Evolutionary conservation across 2,888 invertebrate species (phyloP).

Genomic region (Tenthredo livida): DNA sequence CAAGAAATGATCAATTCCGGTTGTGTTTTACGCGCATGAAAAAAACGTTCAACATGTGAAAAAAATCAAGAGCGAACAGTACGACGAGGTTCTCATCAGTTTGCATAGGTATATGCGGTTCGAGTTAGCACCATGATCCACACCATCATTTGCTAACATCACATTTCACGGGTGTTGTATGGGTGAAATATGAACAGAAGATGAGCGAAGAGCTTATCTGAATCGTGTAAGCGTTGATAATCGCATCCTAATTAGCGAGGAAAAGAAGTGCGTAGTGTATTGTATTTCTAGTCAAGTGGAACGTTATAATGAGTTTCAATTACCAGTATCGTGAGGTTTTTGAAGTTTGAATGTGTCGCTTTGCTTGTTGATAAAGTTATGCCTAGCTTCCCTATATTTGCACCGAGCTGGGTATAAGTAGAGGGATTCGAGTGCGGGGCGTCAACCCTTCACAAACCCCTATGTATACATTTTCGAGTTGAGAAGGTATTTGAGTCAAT

Average conservation of each 20-base stretch:
- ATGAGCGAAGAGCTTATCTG: not conserved
- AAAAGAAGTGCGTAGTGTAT: not conserved
- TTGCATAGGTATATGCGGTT: no score
- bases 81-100: no score
- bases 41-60: not conserved
- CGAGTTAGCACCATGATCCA: not conserved
- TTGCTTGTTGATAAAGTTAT: not conserved
- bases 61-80: not conserved
- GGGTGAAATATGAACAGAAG: not conserved
- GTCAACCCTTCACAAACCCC: not conserved
- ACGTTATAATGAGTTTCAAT: not conserved
- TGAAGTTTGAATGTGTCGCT: not conserved
- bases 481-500: constrained; percentile 16
- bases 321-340: not conserved
- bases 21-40: not conserved
- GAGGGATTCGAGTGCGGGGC: not conserved
- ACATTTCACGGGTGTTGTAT: not conserved
- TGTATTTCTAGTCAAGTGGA: not conserved
- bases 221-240: not conserved
- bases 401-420: not conserved
- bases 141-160: not conserved
- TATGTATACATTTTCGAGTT: not conserved
- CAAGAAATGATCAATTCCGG: not conserved
- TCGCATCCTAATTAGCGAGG: not conserved
- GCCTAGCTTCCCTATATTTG: not conserved